phyloP scores from a whole-genome alignment of 2,888 invertebrate genomes.

The Heliconius hortense region DNA sequence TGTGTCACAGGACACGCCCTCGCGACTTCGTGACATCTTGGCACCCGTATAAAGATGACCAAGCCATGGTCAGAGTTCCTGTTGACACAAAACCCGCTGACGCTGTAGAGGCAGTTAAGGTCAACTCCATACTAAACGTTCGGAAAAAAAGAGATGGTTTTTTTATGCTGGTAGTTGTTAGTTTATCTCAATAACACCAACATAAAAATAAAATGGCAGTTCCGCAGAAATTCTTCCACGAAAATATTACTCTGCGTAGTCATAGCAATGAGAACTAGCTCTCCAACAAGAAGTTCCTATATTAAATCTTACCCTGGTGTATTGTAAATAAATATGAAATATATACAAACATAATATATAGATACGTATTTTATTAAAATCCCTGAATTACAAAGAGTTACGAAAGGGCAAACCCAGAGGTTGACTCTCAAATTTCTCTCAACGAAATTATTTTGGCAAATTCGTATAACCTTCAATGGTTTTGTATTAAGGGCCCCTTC shows the following conservation, averaged over 20 bases:
- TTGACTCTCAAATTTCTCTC: constrained; percentile 14
- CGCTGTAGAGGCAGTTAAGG: too few relatives aligned
- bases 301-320: background rate
- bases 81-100: too few relatives aligned
- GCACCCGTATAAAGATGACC: too few relatives aligned
- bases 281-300: background rate
- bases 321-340: background rate
- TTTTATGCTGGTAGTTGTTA: too few relatives aligned
- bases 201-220: too few relatives aligned
- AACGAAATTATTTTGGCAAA: constrained; percentile 30
- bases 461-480: constrained; percentile 33
- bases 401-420: constrained; percentile 7
- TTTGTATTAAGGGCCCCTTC: constrained; percentile 34
- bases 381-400: constrained; percentile 18
- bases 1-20: too few relatives aligned
- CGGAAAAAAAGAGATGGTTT: too few relatives aligned
- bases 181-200: too few relatives aligned
- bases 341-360: background rate
- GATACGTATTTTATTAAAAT: constrained; percentile 13
- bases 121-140: too few relatives aligned
- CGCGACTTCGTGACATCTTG: too few relatives aligned
- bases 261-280: background rate
- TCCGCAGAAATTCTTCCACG: too few relatives aligned
- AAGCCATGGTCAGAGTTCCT: too few relatives aligned
- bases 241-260: background rate